Evolutionary conservation across 1,140 invertebrate species (phyloP).

Genomic region (Lordiphosa clarofinis): DNA sequence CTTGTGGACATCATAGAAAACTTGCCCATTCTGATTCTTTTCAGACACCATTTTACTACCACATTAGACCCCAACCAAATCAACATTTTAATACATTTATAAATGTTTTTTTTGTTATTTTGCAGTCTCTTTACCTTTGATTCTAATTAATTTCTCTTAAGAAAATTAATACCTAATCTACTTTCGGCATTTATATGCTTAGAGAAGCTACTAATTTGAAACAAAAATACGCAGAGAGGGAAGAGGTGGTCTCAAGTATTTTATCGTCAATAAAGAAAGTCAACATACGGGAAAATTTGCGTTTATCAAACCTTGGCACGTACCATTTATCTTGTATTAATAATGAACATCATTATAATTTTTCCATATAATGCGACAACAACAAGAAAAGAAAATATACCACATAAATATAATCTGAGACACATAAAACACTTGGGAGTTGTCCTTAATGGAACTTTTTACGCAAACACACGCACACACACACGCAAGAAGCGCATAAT

Average conservation of each 20-base stretch:
- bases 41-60: too few relatives aligned
- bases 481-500: slow-evolving; percentile 40
- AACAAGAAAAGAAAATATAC: slow-evolving; percentile 16
- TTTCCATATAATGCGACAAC: slow-evolving; percentile 39
- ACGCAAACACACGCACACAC: slow-evolving; percentile 22
- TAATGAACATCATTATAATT: slow-evolving; percentile 54
- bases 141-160: too few relatives aligned
- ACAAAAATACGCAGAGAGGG: background rate
- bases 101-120: too few relatives aligned
- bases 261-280: slow-evolving; percentile 5
- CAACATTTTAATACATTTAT: too few relatives aligned
- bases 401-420: slow-evolving; percentile 18
- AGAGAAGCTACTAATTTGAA: slow-evolving; percentile 6
- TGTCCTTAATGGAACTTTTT: slow-evolving; percentile 44
- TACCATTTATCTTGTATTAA: slow-evolving; percentile 49
- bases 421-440: slow-evolving; percentile 47
- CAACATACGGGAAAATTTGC: slow-evolving; percentile 4
- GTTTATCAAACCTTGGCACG: slow-evolving; percentile 29
- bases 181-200: slow-evolving; percentile 7
- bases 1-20: too few relatives aligned
- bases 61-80: too few relatives aligned
- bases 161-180: slow-evolving; percentile 6
- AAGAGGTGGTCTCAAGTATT: background rate
- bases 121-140: too few relatives aligned
- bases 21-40: too few relatives aligned